Base-by-base conservation (phyloP, 2,113 vertebrate species). In the Alosa alosa region DNA sequence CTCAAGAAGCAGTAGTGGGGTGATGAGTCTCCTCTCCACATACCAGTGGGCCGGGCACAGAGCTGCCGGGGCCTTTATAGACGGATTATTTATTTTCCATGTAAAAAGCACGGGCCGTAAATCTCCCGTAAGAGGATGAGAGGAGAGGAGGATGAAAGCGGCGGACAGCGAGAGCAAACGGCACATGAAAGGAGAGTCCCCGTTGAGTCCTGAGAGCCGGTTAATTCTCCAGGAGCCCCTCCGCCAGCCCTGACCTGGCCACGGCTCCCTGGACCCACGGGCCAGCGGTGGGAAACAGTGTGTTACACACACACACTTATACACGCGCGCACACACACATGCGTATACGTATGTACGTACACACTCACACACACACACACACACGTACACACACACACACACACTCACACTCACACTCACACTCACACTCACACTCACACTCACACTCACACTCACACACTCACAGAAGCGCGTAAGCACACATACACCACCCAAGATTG, bases 141-240 rank as follows among this genome's bases (percentile, higher is more conserved):
- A 82, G 18, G 83, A 86, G 47, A 18, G 86, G 84, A 86, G 88
- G 82, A 89, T 88, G 83, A 88, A 88, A 89, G 85, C 3, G 68
- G 68, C 36, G 46, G 20, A 31, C 82, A 13, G n/a, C 50, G 81
- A 84, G 60, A 47, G 64, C 78, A 75, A 49, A 82, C 72, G 82
- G 75, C 36, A 87, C 85, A 89, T 89, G 85, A 89, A 89, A 88
- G 89, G 20, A 4, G 41, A 85, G 85, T 20, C 78, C 82, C 87
- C 36, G 84, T 41, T 45, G 87, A 44, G 85, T 55, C 49, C 78
- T 78, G 60, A 84, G 83, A 49, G 81, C 81, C 49, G 83, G 78
- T 88, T 85, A 86, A 86, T 84, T 72, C 75, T 31, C 9, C 47
- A 83, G 36, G 78, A 83, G 72, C 72, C 49, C 68, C 68, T 55